phyloP scores from a whole-genome alignment of 2,113 vertebrate genomes.

The Pleuronectes platessa region DNA sequence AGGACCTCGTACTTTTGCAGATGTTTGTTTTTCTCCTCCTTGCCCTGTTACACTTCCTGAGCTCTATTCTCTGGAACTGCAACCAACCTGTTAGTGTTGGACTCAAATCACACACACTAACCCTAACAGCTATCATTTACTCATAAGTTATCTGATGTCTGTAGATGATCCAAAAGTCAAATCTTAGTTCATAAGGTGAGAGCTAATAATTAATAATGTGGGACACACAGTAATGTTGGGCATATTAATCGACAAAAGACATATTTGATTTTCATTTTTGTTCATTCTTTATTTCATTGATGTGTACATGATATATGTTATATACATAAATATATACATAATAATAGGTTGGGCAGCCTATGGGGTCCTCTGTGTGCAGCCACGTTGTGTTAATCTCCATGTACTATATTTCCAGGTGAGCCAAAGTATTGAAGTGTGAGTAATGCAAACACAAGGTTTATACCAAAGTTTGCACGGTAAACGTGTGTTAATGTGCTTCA shows the following conservation, averaged over 20 bases:
- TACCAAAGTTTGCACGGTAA: too few species aligned
- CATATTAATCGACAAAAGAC: too few species aligned
- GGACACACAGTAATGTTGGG: neutral
- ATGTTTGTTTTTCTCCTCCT: conserved; percentile 26
- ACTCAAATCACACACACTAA: neutral
- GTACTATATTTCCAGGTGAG: neutral
- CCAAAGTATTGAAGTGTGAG: too few species aligned
- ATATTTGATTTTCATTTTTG: too few species aligned
- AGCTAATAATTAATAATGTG: neutral
- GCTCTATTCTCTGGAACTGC: neutral
- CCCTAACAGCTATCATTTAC: conserved; percentile 2
- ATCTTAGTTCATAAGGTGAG: neutral
- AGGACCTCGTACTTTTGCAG: neutral
- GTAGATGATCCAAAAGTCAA: conserved; percentile 1
- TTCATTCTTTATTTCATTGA: too few species aligned
- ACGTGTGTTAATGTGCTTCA: too few species aligned
- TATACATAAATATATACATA: too few species aligned
- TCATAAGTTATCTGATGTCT: neutral
- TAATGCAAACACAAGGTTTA: too few species aligned
- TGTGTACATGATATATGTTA: too few species aligned
- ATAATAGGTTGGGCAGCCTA: too few species aligned
- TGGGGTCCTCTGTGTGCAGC: too few species aligned
- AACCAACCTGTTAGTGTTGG: conserved; percentile 13
- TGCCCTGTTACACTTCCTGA: conserved; percentile 1
- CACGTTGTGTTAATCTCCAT: neutral